Evolutionary conservation across 2,888 invertebrate genomes (phyloP).

Genomic region (Amphipyra berbera): DNA sequence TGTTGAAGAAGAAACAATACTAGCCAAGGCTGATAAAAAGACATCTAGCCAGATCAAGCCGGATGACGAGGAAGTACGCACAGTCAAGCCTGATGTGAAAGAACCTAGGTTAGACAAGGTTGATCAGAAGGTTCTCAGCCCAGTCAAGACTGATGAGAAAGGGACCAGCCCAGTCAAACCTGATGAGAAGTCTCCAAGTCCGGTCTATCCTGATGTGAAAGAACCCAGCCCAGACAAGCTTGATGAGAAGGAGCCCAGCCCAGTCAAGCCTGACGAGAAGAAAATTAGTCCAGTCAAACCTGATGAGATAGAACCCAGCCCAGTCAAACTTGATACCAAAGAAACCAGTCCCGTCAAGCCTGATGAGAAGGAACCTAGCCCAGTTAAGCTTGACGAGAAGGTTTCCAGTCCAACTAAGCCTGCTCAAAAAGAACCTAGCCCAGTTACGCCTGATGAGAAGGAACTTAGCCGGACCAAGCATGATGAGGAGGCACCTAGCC

Average conservation of each 20-base stretch:
- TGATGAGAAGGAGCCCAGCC: constrained; percentile 3
- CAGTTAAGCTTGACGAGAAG: constrained; percentile 10
- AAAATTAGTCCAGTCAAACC: constrained; percentile 11
- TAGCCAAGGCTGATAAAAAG: constrained; percentile 20
- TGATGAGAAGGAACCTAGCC: constrained; percentile 15
- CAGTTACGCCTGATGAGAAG: background rate
- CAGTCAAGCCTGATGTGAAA: constrained; percentile 27
- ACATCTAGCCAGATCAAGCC: constrained; percentile 17
- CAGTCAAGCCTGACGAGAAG: background rate
- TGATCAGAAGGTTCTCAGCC: background rate
- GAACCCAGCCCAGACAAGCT: background rate
- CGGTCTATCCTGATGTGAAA: constrained; percentile 5
- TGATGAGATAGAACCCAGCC: constrained; percentile 19
- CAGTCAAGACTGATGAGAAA: constrained; percentile 7
- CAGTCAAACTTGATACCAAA: constrained; percentile 26
- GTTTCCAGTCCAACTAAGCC: constrained; percentile 15
- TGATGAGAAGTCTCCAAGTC: constrained; percentile 10
- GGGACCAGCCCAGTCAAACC: constrained; percentile 4
- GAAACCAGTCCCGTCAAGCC: constrained; percentile 20
- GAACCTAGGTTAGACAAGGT: constrained; percentile 20
- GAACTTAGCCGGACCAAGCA: background rate
- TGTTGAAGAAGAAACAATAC: constrained; percentile 1
- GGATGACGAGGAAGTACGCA: background rate
- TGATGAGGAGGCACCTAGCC: constrained; percentile 3
- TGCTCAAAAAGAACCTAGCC: constrained; percentile 19